Base-by-base conservation (phyloP, 2,888 invertebrate genomes). In the Agriopis aurantiaria region DNA sequence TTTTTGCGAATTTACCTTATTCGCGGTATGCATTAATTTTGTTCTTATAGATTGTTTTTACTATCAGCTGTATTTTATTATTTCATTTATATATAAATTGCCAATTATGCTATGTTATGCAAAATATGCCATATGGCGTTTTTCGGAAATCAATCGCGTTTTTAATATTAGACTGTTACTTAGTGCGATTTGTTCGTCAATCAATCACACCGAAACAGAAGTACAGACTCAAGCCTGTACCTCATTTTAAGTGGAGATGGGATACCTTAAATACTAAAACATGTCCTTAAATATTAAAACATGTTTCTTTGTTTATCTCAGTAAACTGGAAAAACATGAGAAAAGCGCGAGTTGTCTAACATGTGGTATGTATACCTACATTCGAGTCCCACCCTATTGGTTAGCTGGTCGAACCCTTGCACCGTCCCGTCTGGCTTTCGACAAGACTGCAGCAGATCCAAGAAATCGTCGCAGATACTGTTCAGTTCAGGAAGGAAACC, bases 361-460 rank as follows among this genome's bases (percentile, higher is more conserved):
- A n/a, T 14, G 5, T 52, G 10, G 8, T 10, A 43, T 12, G 11
- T 8, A n/a, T 61, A 94, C 95, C 95, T 87, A 96, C 96, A 96
- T 94, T 98, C 98, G 58, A 98, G 93, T 3, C 97, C 97, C 93
- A 98, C 96, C 73, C 96, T 95, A 83, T 97, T 97, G 2, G 97
- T 96, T 62, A 97, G 93, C 75, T 97, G 96, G 76, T 97, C 97
- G 83, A 98, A 96, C 67, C 95, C 95, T 0, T 87, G 77, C 0
- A 97, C 95, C 12, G 88, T 85, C 52, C 96, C 94, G 17, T 93
- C 87, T 33, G 89, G 83, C 43, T 90, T 82, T 23, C 97, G 93
- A 73, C 95, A 94, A 49, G 92, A 89, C 69, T 95, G 94, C 72
- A 98, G 90, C 23, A 97, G 90, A 40, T 95, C 93, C 60, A 97